Conservation (phyloP, 2,888 invertebrate genomes). For the Nasonovia ribisnigri region DNA sequence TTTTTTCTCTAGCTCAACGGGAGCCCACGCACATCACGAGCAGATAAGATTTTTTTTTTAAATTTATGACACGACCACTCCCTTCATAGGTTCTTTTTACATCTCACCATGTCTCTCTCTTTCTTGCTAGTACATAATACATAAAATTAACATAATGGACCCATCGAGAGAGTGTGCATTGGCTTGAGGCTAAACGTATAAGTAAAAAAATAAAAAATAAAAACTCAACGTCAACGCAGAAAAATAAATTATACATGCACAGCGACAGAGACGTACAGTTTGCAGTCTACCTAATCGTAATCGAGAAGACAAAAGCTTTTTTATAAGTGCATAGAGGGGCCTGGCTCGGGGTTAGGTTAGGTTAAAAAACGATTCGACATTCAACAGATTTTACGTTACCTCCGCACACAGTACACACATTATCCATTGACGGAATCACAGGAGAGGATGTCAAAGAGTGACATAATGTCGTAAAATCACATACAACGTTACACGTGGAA, state of each 20-base stretch:
- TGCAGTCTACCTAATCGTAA: not conserved
- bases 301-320: constrained; percentile 23
- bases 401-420: not conserved
- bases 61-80: constrained; percentile 38
- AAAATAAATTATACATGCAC: not conserved
- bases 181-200: not conserved
- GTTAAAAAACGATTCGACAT: not conserved
- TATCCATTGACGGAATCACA: not conserved
- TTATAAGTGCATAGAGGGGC: not conserved
- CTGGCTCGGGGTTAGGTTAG: not conserved
- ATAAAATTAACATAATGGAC: constrained; percentile 51
- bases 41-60: constrained; percentile 35
- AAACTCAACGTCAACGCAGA: not conserved
- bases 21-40: constrained; percentile 41
- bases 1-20: constrained; percentile 1
- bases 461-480: not conserved
- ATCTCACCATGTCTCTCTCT: not conserved
- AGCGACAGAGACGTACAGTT: not conserved
- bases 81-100: not conserved
- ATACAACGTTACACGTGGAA: not conserved
- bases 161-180: not conserved
- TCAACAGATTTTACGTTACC: not conserved
- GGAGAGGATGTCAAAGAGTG: not conserved
- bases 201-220: constrained; percentile 32
- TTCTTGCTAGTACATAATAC: not conserved